Conservation (phyloP, 2,113 vertebrate species). For the Mormyrus iriodes region DNA sequence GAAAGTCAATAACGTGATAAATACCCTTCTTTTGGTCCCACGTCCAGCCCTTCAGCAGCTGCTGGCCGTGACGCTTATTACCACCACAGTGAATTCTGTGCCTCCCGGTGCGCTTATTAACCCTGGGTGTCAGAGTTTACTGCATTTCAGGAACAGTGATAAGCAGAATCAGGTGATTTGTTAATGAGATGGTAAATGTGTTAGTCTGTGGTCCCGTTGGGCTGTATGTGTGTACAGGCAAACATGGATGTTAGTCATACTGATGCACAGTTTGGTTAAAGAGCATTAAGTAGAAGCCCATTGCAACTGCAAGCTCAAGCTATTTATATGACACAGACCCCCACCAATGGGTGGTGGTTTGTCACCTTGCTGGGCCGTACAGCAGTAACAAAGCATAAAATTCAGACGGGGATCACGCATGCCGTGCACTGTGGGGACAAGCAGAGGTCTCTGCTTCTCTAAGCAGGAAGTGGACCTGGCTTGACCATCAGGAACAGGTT, state of each 20-base stretch:
- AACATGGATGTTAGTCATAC: neutral
- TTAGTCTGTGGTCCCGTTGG: neutral
- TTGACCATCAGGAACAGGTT: neutral
- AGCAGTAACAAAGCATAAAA: neutral
- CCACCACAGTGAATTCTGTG: slow-evolving; percentile 84
- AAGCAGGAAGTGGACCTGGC: slow-evolving; percentile 11
- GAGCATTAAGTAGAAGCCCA: neutral
- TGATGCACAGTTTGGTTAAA: neutral
- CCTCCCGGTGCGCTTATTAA: slow-evolving; percentile 74
- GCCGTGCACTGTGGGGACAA: neutral
- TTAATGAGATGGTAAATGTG: slow-evolving; percentile 26
- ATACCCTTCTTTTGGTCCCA: slow-evolving; percentile 71
- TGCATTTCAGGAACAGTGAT: slow-evolving; percentile 79
- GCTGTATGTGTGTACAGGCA: slow-evolving; percentile 1
- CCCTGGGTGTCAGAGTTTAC: slow-evolving; percentile 70
- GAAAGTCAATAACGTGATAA: slow-evolving; percentile 78
- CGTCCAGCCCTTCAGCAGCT: slow-evolving; percentile 74
- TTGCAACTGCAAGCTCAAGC: neutral
- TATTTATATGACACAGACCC: neutral
- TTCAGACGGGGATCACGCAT: neutral
- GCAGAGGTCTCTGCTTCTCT: neutral
- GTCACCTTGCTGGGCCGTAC: neutral
- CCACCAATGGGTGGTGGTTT: neutral
- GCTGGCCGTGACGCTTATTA: slow-evolving; percentile 86
- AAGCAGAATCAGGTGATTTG: slow-evolving; percentile 42